Percentiles rank a stretch among this genome's conserved stretches.
These are phyloP conservation scores for Hypsopygia costalis DNA, from an alignment of 2,888 invertebrate genomes.

Conservation along the genomic window DNA sequence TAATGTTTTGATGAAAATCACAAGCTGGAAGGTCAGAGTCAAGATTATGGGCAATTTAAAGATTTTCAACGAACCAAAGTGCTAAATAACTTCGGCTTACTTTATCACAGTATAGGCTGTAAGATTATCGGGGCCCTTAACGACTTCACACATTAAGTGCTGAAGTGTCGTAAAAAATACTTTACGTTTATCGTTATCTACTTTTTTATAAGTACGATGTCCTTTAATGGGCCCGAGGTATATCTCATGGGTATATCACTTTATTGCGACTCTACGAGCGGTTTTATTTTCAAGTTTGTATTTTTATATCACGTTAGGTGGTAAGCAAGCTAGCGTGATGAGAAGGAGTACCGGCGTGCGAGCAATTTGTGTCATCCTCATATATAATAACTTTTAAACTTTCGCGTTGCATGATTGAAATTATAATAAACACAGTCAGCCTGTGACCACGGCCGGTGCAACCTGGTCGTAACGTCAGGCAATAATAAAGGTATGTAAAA, in stretches of 20 bases:
- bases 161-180: conserved; percentile 8
- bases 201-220: conserved; percentile 2
- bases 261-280: background rate
- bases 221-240: conserved; percentile 2
- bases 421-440: no score
- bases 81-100: conserved; percentile 5
- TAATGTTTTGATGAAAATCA: no score
- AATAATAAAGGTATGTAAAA: no score
- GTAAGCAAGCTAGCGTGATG: no score
- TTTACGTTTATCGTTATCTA: conserved; percentile 9
- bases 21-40: no score
- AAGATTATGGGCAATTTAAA: background rate
- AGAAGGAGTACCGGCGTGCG: no score
- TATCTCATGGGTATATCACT: conserved; percentile 1
- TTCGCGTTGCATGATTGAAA: no score
- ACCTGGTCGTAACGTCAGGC: no score
- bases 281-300: conserved; percentile 1
- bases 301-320: no score
- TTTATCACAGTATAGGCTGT: conserved; percentile 6
- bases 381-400: no score
- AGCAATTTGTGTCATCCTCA: no score
- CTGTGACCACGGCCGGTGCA: no score
- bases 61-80: background rate
- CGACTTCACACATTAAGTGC: conserved; percentile 11
- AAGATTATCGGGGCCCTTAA: conserved; percentile 6